Percentiles rank a stretch among this genome's conserved stretches.
Conservation (phyloP, 1,140 invertebrate genomes). For the Penaeus vannamei region DNA sequence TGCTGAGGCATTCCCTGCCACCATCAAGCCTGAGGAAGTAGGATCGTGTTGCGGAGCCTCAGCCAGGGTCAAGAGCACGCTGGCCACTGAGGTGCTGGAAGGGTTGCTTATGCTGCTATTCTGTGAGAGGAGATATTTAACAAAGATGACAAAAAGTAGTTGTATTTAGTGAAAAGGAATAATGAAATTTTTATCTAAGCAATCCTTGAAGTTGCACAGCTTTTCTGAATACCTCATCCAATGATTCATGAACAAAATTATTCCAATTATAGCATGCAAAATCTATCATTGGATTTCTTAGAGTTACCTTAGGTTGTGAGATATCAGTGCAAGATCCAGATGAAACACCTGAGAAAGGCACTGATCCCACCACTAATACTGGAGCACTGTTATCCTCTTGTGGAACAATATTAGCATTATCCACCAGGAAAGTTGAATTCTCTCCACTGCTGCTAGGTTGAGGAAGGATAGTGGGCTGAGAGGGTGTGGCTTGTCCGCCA, state of each 20-base stretch:
- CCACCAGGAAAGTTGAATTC: conserved; percentile 29
- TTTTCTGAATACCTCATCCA: background rate
- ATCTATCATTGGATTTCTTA: background rate
- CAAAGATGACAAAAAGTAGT: no score
- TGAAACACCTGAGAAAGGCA: conserved; percentile 9
- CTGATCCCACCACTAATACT: conserved; percentile 18
- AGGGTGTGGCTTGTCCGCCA: background rate
- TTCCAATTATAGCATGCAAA: background rate
- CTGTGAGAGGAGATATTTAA: background rate
- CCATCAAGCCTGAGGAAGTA: background rate
- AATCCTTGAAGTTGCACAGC: background rate
- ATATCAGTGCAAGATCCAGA: conserved; percentile 2
- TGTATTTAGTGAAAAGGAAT: no score
- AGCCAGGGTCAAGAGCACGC: conserved; percentile 51
- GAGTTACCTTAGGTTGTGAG: conserved; percentile 22
- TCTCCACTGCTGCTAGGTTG: background rate
- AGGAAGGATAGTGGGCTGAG: background rate
- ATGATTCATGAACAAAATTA: background rate
- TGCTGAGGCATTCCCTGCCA: no score
- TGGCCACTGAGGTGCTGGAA: conserved; percentile 47
- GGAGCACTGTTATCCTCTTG: background rate
- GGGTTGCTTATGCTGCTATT: conserved; percentile 8
- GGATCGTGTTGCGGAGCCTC: conserved; percentile 9
- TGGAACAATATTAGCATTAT: background rate
- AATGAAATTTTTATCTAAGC: background rate